Conservation (phyloP, 2,888 invertebrate genomes). For the Aspidiotus rigidus region DNA sequence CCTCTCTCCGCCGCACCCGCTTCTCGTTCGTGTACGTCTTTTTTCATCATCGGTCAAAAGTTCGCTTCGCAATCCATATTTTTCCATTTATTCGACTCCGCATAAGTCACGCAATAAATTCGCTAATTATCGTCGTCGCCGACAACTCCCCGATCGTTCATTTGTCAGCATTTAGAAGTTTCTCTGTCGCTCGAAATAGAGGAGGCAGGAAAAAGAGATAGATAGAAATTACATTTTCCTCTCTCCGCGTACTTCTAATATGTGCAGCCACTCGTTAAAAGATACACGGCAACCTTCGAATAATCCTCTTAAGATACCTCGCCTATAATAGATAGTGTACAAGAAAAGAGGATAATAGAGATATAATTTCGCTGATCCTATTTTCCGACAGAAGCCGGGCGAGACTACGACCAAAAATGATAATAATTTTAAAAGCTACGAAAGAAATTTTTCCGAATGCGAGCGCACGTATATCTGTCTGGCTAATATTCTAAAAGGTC, state of each 20-base stretch:
- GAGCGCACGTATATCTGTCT: not conserved
- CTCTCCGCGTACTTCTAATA: slow-evolving; percentile 9
- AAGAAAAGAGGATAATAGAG: slow-evolving; percentile 29
- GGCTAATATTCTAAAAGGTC: too few species aligned
- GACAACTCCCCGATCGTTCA: slow-evolving; percentile 2
- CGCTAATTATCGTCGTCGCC: not conserved
- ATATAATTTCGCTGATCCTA: slow-evolving; percentile 32
- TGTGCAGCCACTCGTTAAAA: slow-evolving; percentile 33
- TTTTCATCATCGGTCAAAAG: too few species aligned
- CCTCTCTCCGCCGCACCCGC: too few species aligned
- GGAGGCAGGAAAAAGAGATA: not conserved
- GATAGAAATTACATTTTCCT: slow-evolving; percentile 4
- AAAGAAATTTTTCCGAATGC: not conserved
- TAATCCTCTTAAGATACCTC: slow-evolving; percentile 31
- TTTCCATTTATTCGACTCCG: not conserved
- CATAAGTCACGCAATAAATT: not conserved
- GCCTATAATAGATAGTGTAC: slow-evolving; percentile 25
- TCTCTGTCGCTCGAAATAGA: not conserved
- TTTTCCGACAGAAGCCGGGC: slow-evolving; percentile 20
- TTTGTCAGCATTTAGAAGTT: slow-evolving; percentile 2
- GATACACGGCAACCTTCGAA: slow-evolving; percentile 28
- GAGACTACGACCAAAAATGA: not conserved
- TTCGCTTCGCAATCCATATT: not conserved
- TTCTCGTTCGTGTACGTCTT: too few species aligned
- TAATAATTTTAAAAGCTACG: not conserved